Percentiles rank a stretch among this genome's conserved stretches.
Conservation (phyloP, 2,113 vertebrate species). For the Cyphomyrus discorhynchus region DNA sequence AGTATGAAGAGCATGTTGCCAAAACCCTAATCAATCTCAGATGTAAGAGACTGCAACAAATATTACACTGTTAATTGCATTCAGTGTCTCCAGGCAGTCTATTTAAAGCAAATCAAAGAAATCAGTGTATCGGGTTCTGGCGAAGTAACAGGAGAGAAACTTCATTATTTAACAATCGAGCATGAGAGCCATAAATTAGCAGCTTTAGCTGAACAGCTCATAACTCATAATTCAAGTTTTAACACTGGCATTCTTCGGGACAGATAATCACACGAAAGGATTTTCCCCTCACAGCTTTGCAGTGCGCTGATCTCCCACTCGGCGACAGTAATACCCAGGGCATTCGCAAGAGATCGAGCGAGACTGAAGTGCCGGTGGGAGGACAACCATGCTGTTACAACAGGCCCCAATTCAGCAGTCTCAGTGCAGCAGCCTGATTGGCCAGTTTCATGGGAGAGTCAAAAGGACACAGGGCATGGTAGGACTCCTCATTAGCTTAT, state of each 20-base stretch:
- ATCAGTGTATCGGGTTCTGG: constrained; percentile 13
- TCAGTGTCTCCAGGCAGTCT: constrained; percentile 19
- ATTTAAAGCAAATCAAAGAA: constrained; percentile 23
- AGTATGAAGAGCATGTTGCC: neutral
- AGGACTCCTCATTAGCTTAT: neutral
- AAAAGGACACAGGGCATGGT: neutral
- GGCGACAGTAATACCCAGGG: neutral
- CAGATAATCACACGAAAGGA: neutral
- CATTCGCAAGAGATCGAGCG: neutral
- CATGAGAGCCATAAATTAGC: neutral
- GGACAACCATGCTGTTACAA: neutral
- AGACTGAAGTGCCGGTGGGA: neutral
- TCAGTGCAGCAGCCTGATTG: neutral
- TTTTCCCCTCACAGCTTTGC: neutral
- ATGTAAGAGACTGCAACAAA: constrained; percentile 15
- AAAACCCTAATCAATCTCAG: constrained; percentile 15
- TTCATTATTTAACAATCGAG: constrained; percentile 16
- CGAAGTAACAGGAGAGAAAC: neutral
- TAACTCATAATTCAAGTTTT: neutral
- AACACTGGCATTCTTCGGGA: neutral
- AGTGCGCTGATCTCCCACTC: neutral
- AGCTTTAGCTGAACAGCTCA: neutral
- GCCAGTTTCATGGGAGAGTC: neutral
- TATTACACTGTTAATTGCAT: constrained; percentile 9
- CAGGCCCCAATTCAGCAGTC: neutral